Base-by-base conservation (phyloP, 2,113 vertebrate species). In the Pseudolaguvia tuberculata region DNA sequence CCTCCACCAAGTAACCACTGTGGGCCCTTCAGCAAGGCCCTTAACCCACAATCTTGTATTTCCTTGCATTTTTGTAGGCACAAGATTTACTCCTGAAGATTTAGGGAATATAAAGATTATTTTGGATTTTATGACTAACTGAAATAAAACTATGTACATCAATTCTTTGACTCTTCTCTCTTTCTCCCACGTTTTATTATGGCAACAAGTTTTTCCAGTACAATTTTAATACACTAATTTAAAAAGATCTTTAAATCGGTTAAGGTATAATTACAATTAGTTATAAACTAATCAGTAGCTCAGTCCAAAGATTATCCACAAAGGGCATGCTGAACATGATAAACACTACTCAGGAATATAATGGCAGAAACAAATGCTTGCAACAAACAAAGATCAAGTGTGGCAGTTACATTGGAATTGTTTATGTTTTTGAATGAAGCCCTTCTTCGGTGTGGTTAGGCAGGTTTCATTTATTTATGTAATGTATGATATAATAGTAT, bases 171-270 rank as follows among this genome's bases (percentile, higher is more conserved):
- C 18, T 56, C 10, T n/a, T n/a, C n/a, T n/a, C n/a, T n/a, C n/a
- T n/a, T n/a, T n/a, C n/a, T 4, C 63, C 31, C 48, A 18, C 17
- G 47, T 2, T 1, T 62, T 29, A 39, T 20, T 14, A 35, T 1
- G 14, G 8, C 56, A 35, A 61, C 45, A 14, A n/a, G 72, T 74
- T 55, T 53, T 52, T 74, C 72, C 55, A 23, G 50, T 55, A 45
- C 21, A n/a, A 20, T 51, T 18, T 42, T 6, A 7, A 7, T 42
- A 35, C 31, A 35, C 31, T 42, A 9, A 42, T 8, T 42, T 42
- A 58, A 25, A 57, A 29, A 27, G 20, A 18, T 58, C 14, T 7
- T 35, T 20, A 18, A 20, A 25, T 23, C 11, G 0, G 11, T n/a
- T 35, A 61, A 50, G 12, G 20, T 20, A 20, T 35, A 20, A 35